Conservation (phyloP, 2,888 invertebrate species). For the Gryllus longicercus region DNA sequence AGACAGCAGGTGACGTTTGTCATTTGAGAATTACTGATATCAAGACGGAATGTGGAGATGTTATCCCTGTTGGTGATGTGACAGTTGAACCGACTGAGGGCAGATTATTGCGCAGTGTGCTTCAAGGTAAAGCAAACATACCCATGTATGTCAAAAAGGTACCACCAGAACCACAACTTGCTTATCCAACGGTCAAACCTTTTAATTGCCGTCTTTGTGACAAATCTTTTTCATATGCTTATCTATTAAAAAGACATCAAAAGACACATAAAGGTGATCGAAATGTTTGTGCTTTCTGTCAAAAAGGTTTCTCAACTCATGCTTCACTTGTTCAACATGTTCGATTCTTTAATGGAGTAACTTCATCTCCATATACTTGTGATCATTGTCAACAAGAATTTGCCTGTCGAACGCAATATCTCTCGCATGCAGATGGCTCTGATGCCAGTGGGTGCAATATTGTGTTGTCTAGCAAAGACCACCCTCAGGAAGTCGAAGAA, state of each 20-base stretch:
- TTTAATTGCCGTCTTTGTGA: slow-evolving; percentile 21
- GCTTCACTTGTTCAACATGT: slow-evolving; percentile 45
- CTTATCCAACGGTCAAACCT: background rate
- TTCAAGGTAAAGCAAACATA: background rate
- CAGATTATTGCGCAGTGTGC: slow-evolving; percentile 5
- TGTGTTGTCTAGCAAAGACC: background rate
- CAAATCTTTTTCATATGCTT: slow-evolving; percentile 18
- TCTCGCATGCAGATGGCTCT: slow-evolving; percentile 25
- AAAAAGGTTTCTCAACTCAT: slow-evolving; percentile 53
- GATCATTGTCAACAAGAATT: slow-evolving; percentile 25
- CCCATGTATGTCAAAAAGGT: background rate
- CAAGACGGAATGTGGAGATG: background rate
- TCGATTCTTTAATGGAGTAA: slow-evolving; percentile 32
- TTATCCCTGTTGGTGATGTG: background rate
- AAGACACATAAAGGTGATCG: slow-evolving; percentile 20
- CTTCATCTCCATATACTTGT: slow-evolving; percentile 21
- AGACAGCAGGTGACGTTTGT: background rate
- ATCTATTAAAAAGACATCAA: slow-evolving; percentile 18
- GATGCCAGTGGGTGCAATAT: background rate
- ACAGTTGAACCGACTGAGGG: background rate
- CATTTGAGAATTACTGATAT: background rate
- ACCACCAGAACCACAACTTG: background rate
- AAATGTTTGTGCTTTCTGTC: slow-evolving; percentile 47
- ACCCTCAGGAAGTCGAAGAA: background rate
- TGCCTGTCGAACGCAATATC: slow-evolving; percentile 21